These are phyloP conservation scores for Pangasius macronema DNA, from an alignment of 2,797 vertebrate genomes.

Conservation along the genomic window DNA sequence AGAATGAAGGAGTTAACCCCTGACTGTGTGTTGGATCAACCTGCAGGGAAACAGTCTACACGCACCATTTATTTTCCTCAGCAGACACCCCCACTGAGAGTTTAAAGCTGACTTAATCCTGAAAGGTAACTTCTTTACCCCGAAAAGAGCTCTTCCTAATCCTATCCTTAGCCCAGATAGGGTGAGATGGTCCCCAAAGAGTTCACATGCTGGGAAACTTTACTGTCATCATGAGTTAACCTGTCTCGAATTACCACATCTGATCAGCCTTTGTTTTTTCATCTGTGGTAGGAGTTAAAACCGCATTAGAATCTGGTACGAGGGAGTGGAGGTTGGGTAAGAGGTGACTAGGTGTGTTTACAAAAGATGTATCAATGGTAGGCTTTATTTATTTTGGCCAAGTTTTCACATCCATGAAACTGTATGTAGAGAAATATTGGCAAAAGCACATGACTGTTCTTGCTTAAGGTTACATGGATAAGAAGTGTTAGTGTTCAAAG, in stretches of 20 bases:
- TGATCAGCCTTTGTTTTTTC: constrained; percentile 30
- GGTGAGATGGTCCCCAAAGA: neutral
- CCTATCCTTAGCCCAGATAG: neutral
- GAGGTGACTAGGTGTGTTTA: neutral
- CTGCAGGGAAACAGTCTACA: constrained; percentile 15
- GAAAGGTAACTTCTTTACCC: constrained; percentile 12
- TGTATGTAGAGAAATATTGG: neutral
- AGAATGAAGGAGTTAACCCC: constrained; percentile 42
- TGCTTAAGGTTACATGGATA: neutral
- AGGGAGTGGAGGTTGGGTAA: neutral
- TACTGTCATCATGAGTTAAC: neutral
- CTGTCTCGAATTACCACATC: constrained; percentile 1
- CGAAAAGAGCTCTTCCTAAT: neutral
- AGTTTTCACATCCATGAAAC: neutral
- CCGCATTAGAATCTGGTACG: neutral
- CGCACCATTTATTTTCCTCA: neutral
- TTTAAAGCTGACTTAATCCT: constrained; percentile 19
- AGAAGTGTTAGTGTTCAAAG: neutral
- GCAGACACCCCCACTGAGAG: constrained; percentile 7
- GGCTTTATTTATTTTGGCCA: neutral
- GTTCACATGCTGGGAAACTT: constrained; percentile 9
- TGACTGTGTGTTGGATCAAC: constrained; percentile 34
- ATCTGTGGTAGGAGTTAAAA: constrained; percentile 14
- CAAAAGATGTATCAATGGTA: neutral
- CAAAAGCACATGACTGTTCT: neutral